phyloP scores from a whole-genome alignment of 2,797 vertebrate species.

The Anas acuta region DNA sequence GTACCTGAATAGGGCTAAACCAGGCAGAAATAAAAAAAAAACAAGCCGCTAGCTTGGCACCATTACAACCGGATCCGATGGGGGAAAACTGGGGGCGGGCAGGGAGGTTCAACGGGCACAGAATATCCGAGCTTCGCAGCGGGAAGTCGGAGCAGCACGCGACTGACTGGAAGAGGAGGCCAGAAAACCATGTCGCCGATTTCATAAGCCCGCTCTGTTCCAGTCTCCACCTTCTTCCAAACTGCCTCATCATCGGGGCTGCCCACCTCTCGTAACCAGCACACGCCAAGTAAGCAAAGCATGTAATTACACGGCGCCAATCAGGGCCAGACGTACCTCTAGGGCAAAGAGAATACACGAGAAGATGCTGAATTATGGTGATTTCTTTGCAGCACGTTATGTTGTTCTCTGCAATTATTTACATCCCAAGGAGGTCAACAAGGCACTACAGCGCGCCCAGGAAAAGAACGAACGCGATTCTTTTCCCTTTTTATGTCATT shows the following conservation, averaged over 20 bases:
- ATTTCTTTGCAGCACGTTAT: not conserved
- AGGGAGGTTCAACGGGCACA: accelerated
- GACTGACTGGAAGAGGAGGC: not conserved
- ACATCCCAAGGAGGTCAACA: not conserved
- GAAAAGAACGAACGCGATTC: accelerated
- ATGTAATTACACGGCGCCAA: not conserved
- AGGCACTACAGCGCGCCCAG: not conserved
- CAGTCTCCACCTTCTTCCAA: not conserved
- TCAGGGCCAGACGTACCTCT: not conserved
- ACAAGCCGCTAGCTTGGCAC: accelerated
- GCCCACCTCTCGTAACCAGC: not conserved
- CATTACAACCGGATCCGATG: accelerated
- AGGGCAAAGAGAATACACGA: not conserved
- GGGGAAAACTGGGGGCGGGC: too few relatives aligned
- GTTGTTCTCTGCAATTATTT: not conserved
- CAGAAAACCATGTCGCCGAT: not conserved
- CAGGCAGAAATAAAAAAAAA: too few relatives aligned
- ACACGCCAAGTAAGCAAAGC: not conserved
- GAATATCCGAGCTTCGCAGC: not conserved
- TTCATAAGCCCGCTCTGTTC: not conserved
- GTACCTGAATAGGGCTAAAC: accelerated
- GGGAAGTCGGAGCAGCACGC: not conserved
- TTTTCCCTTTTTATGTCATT: not conserved
- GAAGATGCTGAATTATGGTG: not conserved
- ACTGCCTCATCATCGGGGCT: not conserved